Percentiles rank a stretch among this genome's conserved stretches.
Evolutionary conservation across 2,797 vertebrate species (phyloP).

Genomic region (Acipenser transmontanus): DNA sequence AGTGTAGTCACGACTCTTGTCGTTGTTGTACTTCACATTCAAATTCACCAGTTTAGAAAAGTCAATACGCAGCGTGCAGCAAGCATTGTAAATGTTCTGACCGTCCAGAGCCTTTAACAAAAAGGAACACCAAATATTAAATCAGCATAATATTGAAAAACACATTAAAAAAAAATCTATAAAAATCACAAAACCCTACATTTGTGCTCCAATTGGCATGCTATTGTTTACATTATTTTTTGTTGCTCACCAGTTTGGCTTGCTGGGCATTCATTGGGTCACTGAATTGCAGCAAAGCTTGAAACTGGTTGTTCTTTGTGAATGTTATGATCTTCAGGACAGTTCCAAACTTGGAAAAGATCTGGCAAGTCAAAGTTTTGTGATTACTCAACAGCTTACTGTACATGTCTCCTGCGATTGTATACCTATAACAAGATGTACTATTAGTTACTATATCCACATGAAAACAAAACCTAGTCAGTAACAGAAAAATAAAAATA

Average conservation of each 20-base stretch:
- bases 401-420: no score
- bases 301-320: slow-evolving; percentile 98
- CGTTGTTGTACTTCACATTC: slow-evolving; percentile 98
- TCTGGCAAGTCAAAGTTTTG: slow-evolving; percentile 53
- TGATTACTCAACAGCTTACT: no score
- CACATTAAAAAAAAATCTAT: slow-evolving; percentile 16
- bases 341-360: slow-evolving; percentile 96
- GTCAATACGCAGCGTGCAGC: slow-evolving; percentile 95
- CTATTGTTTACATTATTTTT: slow-evolving; percentile 15
- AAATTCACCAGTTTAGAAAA: slow-evolving; percentile 97
- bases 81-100: slow-evolving; percentile 98
- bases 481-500: neutral
- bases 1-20: slow-evolving; percentile 96
- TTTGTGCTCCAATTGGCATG: slow-evolving; percentile 13
- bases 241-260: slow-evolving; percentile 82
- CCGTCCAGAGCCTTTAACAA: slow-evolving; percentile 82
- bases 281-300: slow-evolving; percentile 93
- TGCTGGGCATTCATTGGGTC: slow-evolving; percentile 95
- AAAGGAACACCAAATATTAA: slow-evolving; percentile 20
- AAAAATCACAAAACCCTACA: slow-evolving; percentile 15
- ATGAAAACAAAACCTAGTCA: no score
- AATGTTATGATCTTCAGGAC: slow-evolving; percentile 98
- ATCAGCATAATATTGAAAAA: slow-evolving; percentile 21
- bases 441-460: no score
- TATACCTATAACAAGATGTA: no score